phyloP scores from a whole-genome alignment of 2,797 vertebrate genomes.

The Buphagus erythrorhynchus region DNA sequence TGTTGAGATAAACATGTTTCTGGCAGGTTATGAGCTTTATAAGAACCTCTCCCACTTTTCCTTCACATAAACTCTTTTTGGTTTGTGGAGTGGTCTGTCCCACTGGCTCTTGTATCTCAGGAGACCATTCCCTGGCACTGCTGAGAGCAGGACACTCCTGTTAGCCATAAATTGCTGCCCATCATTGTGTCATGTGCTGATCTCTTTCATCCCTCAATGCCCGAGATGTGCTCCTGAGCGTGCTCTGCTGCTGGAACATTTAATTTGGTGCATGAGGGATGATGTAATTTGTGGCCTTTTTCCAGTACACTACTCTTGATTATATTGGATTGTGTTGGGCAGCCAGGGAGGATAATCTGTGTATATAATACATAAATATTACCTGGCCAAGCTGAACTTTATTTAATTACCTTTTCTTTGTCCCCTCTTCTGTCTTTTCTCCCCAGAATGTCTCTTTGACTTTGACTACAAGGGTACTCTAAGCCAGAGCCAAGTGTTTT shows the following conservation, averaged over 20 bases:
- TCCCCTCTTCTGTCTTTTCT: not conserved
- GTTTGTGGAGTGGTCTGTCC: not conserved
- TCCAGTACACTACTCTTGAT: slow-evolving; percentile 5
- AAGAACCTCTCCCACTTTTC: not conserved
- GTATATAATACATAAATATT: not conserved
- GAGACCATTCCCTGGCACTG: accelerated
- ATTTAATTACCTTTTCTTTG: not conserved
- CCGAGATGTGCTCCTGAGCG: not conserved
- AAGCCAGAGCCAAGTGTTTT: not conserved
- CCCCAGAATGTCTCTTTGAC: not conserved
- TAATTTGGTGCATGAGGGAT: not conserved
- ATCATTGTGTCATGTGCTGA: not conserved
- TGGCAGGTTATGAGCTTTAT: not conserved
- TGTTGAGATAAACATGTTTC: not conserved
- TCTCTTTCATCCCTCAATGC: not conserved
- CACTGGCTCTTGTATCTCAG: not conserved
- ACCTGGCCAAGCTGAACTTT: not conserved
- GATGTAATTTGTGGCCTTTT: slow-evolving; percentile 20
- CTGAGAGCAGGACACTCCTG: not conserved
- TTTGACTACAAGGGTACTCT: not conserved
- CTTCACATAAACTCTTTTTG: not conserved
- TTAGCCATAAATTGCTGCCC: not conserved
- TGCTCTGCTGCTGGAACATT: not conserved
- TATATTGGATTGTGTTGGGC: not conserved
- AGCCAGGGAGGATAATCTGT: not conserved